A percentile compares a stretch with the other conserved stretches of the same genome.
These are phyloP conservation scores for Sminthurinus aureus DNA, from an alignment of 2,888 invertebrate genomes.

Conservation along the genomic window DNA sequence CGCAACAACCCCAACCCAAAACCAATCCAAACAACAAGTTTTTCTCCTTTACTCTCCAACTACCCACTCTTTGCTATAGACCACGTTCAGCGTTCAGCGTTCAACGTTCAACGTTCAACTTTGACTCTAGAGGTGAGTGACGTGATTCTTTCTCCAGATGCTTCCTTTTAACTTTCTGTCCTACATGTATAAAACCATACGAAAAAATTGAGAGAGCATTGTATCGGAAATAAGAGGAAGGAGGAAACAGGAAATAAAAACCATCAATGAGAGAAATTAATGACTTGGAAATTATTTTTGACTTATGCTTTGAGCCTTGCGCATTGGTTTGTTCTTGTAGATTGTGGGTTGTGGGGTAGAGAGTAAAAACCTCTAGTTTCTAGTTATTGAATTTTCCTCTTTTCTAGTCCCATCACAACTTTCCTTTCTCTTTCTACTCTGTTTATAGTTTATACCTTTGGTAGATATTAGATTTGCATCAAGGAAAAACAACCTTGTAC, in stretches of 20 bases:
- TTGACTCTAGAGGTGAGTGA: conserved; percentile 31
- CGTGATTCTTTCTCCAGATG: background rate
- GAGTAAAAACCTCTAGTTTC: background rate
- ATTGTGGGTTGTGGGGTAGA: too few relatives aligned
- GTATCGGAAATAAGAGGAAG: conserved; percentile 31
- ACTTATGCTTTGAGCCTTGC: conserved; percentile 55
- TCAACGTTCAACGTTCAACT: background rate
- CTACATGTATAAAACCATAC: background rate
- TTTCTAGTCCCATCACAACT: background rate
- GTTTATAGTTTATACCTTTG: background rate
- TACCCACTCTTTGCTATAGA: background rate
- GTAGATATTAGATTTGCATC: background rate
- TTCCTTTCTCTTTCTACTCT: background rate
- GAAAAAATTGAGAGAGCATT: conserved; percentile 24
- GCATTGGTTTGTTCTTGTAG: conserved; percentile 24
- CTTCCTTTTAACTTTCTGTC: background rate
- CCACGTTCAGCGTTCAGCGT: background rate
- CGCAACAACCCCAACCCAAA: conserved; percentile 15
- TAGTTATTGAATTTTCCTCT: background rate
- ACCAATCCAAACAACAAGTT: background rate
- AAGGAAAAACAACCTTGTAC: too few relatives aligned
- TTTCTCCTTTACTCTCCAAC: background rate
- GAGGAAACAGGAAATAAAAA: conserved; percentile 52
- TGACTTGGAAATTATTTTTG: conserved; percentile 59
- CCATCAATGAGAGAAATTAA: conserved; percentile 53